Evolutionary conservation across 1,140 invertebrate species (phyloP).

Genomic region (Drosophila kepulauana): DNA sequence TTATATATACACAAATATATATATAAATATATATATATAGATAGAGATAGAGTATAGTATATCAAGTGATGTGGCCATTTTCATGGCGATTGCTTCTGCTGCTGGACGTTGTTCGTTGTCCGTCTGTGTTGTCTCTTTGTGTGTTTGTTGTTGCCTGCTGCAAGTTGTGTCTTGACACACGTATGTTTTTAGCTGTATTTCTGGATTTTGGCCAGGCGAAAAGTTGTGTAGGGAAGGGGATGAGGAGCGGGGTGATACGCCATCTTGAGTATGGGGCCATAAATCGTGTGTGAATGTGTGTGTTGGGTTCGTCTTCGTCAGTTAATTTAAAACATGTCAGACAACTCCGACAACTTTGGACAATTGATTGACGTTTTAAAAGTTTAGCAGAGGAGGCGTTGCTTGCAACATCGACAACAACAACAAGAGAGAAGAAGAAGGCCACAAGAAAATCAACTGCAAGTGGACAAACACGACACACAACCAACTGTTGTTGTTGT

Average conservation of each 20-base stretch:
- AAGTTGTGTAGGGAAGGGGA: background rate
- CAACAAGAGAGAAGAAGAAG: slow-evolving; percentile 45
- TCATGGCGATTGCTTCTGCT: slow-evolving; percentile 31
- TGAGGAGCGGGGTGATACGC: slow-evolving; percentile 24
- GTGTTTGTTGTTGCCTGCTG: background rate
- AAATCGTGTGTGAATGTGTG: slow-evolving; percentile 57
- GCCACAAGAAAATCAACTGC: slow-evolving; percentile 60
- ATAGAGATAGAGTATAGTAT: background rate
- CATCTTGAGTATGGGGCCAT: slow-evolving; percentile 74
- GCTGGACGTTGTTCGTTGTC: background rate
- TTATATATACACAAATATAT: slow-evolving; percentile 1
- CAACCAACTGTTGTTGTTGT: slow-evolving; percentile 57
- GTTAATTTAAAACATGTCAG: slow-evolving; percentile 84
- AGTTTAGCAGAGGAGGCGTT: slow-evolving; percentile 74
- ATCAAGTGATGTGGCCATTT: slow-evolving; percentile 50
- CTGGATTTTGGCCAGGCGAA: slow-evolving; percentile 39
- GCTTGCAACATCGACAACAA: slow-evolving; percentile 57
- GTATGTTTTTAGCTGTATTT: slow-evolving; percentile 26
- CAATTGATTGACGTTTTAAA: slow-evolving; percentile 84
- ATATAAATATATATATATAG: too few relatives aligned
- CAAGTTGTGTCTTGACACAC: slow-evolving; percentile 4
- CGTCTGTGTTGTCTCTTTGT: too few relatives aligned
- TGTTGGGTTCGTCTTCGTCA: slow-evolving; percentile 81
- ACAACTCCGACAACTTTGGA: slow-evolving; percentile 82
- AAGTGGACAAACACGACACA: slow-evolving; percentile 56